Evolutionary conservation across 1,140 invertebrate species (phyloP).

Genomic region (Augochlora pura): DNA sequence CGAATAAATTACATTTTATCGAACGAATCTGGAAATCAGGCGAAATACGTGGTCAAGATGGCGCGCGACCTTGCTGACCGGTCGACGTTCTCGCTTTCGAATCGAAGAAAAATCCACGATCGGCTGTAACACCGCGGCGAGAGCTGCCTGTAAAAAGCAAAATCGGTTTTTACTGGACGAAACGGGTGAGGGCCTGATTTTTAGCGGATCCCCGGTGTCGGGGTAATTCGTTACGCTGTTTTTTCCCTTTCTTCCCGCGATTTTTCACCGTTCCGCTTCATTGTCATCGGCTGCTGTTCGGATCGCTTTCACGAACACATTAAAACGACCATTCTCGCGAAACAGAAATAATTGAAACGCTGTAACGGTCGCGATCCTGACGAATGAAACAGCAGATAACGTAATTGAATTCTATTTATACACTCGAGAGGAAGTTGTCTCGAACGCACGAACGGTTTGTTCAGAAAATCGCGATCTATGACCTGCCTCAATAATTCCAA

Average conservation of each 20-base stretch:
- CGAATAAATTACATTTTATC: neutral
- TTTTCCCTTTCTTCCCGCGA: slow-evolving; percentile 35
- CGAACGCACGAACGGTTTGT: neutral
- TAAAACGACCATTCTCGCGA: slow-evolving; percentile 25
- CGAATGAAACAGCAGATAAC: neutral
- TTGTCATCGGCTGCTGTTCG: slow-evolving; percentile 19
- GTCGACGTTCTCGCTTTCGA: slow-evolving; percentile 40
- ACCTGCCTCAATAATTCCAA: neutral
- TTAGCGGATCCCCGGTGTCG: slow-evolving; percentile 18
- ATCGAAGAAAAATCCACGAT: slow-evolving; percentile 11
- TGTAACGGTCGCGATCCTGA: neutral
- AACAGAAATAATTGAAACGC: slow-evolving; percentile 8
- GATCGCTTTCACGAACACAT: slow-evolving; percentile 42
- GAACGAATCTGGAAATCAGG: neutral
- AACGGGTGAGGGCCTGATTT: slow-evolving; percentile 3
- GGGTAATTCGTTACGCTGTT: slow-evolving; percentile 36
- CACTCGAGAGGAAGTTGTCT: neutral
- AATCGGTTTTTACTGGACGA: slow-evolving; percentile 26
- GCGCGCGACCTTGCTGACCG: slow-evolving; percentile 6
- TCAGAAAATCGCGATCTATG: neutral
- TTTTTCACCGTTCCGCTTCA: slow-evolving; percentile 58
- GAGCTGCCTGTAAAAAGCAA: slow-evolving; percentile 20
- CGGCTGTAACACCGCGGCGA: slow-evolving; percentile 6
- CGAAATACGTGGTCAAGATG: neutral
- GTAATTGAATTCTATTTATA: slow-evolving; percentile 1